Evolutionary conservation across 2,113 vertebrate species (phyloP).

Genomic region (Megalops atlanticus): DNA sequence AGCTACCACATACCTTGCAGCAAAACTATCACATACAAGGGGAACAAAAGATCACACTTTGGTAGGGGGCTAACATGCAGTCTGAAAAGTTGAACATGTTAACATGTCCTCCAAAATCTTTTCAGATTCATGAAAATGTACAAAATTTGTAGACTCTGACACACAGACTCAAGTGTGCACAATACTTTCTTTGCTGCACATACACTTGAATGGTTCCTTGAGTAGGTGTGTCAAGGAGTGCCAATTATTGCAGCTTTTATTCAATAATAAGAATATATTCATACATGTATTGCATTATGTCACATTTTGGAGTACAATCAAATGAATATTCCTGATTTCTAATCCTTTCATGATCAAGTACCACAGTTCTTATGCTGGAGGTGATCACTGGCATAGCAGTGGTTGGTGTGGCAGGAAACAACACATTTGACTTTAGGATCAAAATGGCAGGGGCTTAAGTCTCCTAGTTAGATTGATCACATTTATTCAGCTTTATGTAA

Average conservation of each 20-base stretch:
- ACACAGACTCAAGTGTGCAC: not conserved
- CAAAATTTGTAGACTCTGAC: not conserved
- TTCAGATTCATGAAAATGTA: not conserved
- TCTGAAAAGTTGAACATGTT: too few relatives aligned
- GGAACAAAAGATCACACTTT: too few relatives aligned
- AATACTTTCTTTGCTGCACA: not conserved
- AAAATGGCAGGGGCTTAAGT: too few relatives aligned
- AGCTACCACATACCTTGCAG: too few relatives aligned
- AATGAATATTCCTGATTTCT: not conserved
- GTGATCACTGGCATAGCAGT: too few relatives aligned
- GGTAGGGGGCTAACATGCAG: too few relatives aligned
- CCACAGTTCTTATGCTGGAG: too few relatives aligned
- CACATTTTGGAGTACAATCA: not conserved
- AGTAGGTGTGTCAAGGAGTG: not conserved
- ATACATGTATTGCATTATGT: not conserved
- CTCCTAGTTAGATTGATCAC: not conserved
- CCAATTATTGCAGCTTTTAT: not conserved
- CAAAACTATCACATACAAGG: too few relatives aligned
- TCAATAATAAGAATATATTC: not conserved
- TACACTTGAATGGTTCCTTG: not conserved
- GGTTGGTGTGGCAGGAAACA: too few relatives aligned
- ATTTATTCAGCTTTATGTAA: not conserved
- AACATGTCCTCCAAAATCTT: not conserved
- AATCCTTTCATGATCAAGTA: too few relatives aligned
- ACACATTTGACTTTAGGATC: too few relatives aligned